phyloP scores from a whole-genome alignment of 2,888 invertebrate genomes.

The Orthosia cruda region DNA sequence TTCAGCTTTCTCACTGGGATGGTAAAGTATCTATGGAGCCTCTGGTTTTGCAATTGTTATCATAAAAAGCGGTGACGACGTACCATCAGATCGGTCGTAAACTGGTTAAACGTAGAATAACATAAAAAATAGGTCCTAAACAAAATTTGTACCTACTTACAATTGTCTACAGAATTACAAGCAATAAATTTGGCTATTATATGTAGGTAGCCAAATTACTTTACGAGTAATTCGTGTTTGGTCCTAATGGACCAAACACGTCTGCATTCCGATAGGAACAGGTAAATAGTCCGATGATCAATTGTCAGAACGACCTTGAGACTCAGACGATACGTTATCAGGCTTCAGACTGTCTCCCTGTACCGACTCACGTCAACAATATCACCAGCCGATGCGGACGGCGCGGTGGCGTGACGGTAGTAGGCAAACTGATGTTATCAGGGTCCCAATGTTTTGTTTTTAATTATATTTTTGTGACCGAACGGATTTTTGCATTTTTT shows the following conservation, averaged over 20 bases:
- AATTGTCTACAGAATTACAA: not conserved
- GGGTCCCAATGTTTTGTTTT: not conserved
- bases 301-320: conserved; percentile 17
- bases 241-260: not conserved
- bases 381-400: conserved; percentile 1
- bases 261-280: not conserved
- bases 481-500: not conserved
- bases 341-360: conserved; percentile 21
- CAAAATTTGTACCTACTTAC: not conserved
- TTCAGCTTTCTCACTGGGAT: not conserved
- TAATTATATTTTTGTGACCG: conserved; percentile 4
- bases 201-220: not conserved
- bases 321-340: conserved; percentile 36
- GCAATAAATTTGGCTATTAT: not conserved
- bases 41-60: too few species aligned
- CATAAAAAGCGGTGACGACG: not conserved
- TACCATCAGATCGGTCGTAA: too few species aligned
- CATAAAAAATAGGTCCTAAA: too few species aligned
- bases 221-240: not conserved
- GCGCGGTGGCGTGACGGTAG: not conserved
- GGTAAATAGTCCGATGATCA: not conserved
- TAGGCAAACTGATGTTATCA: conserved; percentile 24
- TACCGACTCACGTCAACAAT: conserved; percentile 23
- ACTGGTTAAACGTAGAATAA: too few species aligned
- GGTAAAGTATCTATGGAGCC: not conserved